Evolutionary conservation across 2,797 vertebrate species (phyloP), one percentile per base, ranked within the genome.

Genomic region (Heliangelus exortis): DNA sequence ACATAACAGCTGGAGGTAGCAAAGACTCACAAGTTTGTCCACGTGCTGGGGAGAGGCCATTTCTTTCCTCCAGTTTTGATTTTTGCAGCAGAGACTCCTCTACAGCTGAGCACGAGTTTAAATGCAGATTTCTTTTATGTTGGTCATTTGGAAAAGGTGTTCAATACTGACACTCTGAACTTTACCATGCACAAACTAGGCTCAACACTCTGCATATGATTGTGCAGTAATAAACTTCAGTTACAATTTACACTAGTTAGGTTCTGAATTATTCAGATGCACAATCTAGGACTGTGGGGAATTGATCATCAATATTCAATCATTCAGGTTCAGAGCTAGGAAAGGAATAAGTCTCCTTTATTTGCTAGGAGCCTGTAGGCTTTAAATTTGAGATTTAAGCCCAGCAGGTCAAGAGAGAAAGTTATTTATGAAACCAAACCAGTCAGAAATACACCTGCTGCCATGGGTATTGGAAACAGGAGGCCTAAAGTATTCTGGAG

Each of bases 231-330:
- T 50, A 78, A 36, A 62, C 47, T 12, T 75, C 57, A 82, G 77
- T 72, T 87, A 74, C 81, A 83, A 69, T 86, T 93, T 45, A 36
- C 34, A 75, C 71, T 14, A 61, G 29, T 43, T 73, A 50, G 11
- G 34, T 54, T 80, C 67, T 90, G 90, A 94, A 92, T 86, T 75
- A 92, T 54, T 57, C n/a, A 79, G 50, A 78, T 53, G 36, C 63
- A 91, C 79, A 47, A 2, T 45, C 51, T 55, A 81, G 63, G 78
- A 36, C 79, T 53, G 31, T 10, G 34, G 78, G 63, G 89, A 88
- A 76, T 36, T 51, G 67, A 80, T 84, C 74, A 77, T 77, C 72
- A 78, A 84, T 90, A 85, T 80, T 87, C 77, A 87, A 74, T 55
- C 61, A 77, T 8, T 43, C 6, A 59, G 66, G 84, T 67, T 89